A percentile compares a stretch with the other conserved stretches of the same genome.
Conservation (phyloP, 1,140 invertebrate species). For the Zaprionus tsacasi region DNA sequence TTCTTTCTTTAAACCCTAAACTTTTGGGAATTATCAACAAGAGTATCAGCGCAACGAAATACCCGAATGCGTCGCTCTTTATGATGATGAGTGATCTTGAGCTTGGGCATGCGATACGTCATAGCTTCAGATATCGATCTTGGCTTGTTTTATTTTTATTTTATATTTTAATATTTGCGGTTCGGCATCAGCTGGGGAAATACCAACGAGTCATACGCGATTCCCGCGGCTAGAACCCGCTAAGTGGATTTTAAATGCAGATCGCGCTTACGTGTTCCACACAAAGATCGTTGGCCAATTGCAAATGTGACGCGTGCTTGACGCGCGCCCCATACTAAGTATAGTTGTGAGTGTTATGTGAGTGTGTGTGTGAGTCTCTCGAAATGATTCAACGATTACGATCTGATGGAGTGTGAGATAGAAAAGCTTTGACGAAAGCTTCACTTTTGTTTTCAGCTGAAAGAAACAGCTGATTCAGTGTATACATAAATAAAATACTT, state of each 20-base stretch:
- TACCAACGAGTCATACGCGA: slow-evolving; percentile 59
- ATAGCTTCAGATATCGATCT: slow-evolving; percentile 28
- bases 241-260: slow-evolving; percentile 9
- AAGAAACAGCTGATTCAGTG: slow-evolving; percentile 23
- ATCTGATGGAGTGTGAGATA: slow-evolving; percentile 6
- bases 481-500: not conserved
- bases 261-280: slow-evolving; percentile 31
- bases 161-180: slow-evolving; percentile 36
- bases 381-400: slow-evolving; percentile 14
- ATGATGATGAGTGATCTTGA: not conserved
- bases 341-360: not conserved
- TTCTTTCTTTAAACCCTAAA: not conserved
- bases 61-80: not conserved
- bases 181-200: slow-evolving; percentile 41
- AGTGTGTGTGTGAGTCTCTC: slow-evolving; percentile 3
- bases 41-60: not conserved
- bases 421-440: slow-evolving; percentile 31
- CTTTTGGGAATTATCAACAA: slow-evolving; percentile 1
- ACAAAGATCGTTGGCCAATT: slow-evolving; percentile 23
- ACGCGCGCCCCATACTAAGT: slow-evolving; percentile 20
- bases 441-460: slow-evolving; percentile 66
- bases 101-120: slow-evolving; percentile 20
- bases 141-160: not conserved
- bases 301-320: slow-evolving; percentile 65
- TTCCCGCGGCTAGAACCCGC: slow-evolving; percentile 53